phyloP scores from a whole-genome alignment of 2,888 invertebrate genomes.

The Amiota communis region DNA sequence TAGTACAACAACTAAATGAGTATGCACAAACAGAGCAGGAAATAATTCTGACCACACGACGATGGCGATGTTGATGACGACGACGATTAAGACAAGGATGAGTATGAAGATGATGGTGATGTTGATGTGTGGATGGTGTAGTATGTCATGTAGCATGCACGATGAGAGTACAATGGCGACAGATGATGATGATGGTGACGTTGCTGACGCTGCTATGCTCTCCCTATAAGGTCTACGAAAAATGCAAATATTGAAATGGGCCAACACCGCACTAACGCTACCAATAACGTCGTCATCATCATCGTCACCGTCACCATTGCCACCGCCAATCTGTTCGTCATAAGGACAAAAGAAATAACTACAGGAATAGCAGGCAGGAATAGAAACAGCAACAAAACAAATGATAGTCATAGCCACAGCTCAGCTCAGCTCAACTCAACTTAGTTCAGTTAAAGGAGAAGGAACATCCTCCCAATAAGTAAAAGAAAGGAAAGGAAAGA shows the following conservation, averaged over 20 bases:
- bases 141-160: background rate
- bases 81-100: background rate
- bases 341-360: slow-evolving; percentile 63
- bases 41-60: slow-evolving; percentile 58
- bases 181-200: background rate
- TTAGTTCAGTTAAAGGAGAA: slow-evolving; percentile 58
- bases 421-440: slow-evolving; percentile 38
- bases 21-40: slow-evolving; percentile 56
- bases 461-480: slow-evolving; percentile 29
- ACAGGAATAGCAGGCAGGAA: slow-evolving; percentile 34
- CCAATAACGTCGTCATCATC: no score
- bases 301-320: no score
- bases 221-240: background rate
- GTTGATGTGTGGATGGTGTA: background rate
- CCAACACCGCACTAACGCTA: slow-evolving; percentile 35
- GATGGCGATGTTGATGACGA: slow-evolving; percentile 18
- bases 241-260: slow-evolving; percentile 63
- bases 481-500: background rate
- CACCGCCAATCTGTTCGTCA: slow-evolving; percentile 33
- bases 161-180: slow-evolving; percentile 1
- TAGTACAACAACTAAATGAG: slow-evolving; percentile 32
- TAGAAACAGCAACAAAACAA: slow-evolving; percentile 19
- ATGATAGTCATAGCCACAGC: slow-evolving; percentile 8
- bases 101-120: slow-evolving; percentile 17
- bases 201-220: background rate